A percentile compares a stretch with the other conserved stretches of the same genome.
Conservation (phyloP, 2,797 vertebrate species). For the Todus mexicanus region DNA sequence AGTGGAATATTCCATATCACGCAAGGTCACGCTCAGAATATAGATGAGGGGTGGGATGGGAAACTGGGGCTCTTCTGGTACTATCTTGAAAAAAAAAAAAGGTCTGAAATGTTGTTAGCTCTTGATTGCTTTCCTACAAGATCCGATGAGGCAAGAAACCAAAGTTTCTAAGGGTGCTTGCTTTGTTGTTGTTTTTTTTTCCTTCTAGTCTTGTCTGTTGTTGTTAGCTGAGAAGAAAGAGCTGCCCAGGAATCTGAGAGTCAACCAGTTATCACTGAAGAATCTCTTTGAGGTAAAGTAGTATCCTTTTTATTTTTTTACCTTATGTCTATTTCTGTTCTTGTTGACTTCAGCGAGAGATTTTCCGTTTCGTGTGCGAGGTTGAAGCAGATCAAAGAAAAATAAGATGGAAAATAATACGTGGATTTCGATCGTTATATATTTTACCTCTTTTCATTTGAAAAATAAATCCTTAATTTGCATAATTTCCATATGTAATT, state of each 20-base stretch:
- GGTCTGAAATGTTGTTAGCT: background rate
- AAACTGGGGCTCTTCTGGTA: background rate
- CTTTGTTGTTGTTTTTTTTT: background rate
- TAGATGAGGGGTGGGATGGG: background rate
- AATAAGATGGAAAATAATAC: background rate
- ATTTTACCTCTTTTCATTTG: background rate
- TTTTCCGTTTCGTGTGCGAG: background rate
- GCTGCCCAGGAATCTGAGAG: slow-evolving; percentile 58
- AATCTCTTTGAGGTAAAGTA: slow-evolving; percentile 76
- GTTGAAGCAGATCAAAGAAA: background rate
- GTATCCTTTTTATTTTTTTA: background rate
- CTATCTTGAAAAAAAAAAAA: background rate
- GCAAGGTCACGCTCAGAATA: background rate
- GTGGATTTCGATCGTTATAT: background rate
- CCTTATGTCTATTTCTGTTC: background rate
- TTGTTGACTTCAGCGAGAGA: background rate
- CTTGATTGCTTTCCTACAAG: background rate
- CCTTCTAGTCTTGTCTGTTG: slow-evolving; percentile 71
- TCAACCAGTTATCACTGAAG: slow-evolving; percentile 71
- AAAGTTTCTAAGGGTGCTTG: background rate
- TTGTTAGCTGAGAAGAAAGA: slow-evolving; percentile 43
- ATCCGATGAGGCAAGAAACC: background rate
- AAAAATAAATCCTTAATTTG: background rate
- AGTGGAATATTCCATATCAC: background rate
- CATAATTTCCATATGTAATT: background rate